Percentiles rank a stretch among this genome's conserved stretches.
Evolutionary conservation across 2,113 vertebrate species (phyloP).

Genomic region (Carollia perspicillata): DNA sequence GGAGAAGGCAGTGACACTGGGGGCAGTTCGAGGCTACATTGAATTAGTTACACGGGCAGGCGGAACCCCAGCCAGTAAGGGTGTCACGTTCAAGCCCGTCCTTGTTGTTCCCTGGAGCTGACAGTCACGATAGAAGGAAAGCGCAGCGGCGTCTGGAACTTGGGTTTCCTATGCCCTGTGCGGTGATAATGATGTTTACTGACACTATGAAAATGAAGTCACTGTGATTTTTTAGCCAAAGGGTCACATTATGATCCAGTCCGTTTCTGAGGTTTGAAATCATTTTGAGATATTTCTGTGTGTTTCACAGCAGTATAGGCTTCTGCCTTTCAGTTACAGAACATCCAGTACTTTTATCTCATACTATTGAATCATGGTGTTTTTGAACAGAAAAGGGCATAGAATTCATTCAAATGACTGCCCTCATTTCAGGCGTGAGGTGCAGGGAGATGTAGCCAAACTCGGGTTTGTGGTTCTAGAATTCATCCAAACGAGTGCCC

Average conservation of each 20-base stretch:
- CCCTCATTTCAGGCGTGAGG: background rate
- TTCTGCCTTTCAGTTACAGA: background rate
- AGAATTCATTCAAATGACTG: background rate
- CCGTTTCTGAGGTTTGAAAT: constrained; percentile 3
- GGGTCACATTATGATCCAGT: background rate
- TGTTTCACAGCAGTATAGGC: background rate
- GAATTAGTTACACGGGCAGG: background rate
- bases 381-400: background rate
- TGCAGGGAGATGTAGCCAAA: background rate
- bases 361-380: background rate
- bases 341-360: background rate
- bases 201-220: background rate
- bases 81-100: too few relatives aligned
- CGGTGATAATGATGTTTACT: background rate
- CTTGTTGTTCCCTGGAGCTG: background rate
- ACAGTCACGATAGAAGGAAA: background rate
- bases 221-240: background rate
- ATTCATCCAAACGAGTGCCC: background rate
- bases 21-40: background rate
- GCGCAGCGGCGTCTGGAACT: background rate
- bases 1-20: background rate
- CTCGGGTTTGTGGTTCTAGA: background rate
- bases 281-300: background rate
- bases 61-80: background rate
- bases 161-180: background rate